Evolutionary conservation across 2,797 vertebrate species (phyloP).

Genomic region (Channa striata): DNA sequence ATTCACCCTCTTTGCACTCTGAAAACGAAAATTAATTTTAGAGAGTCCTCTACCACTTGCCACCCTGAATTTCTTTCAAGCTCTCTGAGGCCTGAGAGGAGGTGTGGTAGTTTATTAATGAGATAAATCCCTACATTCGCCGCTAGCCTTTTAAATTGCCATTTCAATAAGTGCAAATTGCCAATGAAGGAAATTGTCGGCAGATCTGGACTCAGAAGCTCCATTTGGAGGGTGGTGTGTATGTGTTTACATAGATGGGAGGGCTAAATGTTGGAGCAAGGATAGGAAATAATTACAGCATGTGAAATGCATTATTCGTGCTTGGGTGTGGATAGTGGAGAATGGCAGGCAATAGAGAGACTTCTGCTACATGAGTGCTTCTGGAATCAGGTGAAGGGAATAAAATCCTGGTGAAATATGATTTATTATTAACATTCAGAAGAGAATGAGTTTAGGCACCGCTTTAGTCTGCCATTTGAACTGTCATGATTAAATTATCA

Average conservation of each 20-base stretch:
- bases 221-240: conserved; percentile 21
- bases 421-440: conserved; percentile 55
- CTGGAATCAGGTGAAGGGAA: conserved; percentile 18
- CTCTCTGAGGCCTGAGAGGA: conserved; percentile 21
- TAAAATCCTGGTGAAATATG: conserved; percentile 42
- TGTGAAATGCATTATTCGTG: conserved; percentile 45
- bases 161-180: conserved; percentile 54
- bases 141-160: background rate
- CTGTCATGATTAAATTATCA: conserved; percentile 55
- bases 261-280: conserved; percentile 23
- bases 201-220: conserved; percentile 23
- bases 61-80: conserved; percentile 24
- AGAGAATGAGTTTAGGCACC: conserved; percentile 12
- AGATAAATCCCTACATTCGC: conserved; percentile 32
- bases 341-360: conserved; percentile 22
- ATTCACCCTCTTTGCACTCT: background rate
- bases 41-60: conserved; percentile 10
- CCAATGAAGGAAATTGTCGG: conserved; percentile 36
- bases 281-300: conserved; percentile 52
- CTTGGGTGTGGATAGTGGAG: conserved; percentile 28
- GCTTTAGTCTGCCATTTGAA: conserved; percentile 38
- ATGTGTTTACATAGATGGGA: conserved; percentile 25
- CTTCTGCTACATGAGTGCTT: conserved; percentile 28
- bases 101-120: conserved; percentile 50
- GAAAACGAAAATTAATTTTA: conserved; percentile 39